Conservation (phyloP, 2,888 invertebrate species). For the Uloborus plumipes region DNA sequence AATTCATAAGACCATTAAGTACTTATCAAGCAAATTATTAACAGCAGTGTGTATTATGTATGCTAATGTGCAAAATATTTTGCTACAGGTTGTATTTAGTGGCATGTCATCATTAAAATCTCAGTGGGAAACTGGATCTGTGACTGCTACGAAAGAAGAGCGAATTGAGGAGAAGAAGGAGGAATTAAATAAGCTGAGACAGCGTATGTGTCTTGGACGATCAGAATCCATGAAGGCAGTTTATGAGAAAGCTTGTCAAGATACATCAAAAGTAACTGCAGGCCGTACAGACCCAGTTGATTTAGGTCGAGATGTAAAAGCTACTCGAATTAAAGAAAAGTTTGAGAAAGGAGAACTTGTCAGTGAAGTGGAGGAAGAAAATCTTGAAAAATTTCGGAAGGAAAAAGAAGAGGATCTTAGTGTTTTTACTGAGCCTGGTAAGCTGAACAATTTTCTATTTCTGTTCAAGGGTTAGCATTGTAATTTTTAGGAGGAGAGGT, state of each 20-base stretch:
- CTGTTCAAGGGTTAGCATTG: no score
- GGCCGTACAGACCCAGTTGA: slow-evolving; percentile 74
- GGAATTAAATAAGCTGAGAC: slow-evolving; percentile 88
- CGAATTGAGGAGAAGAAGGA: slow-evolving; percentile 76
- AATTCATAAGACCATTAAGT: no score
- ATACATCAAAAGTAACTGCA: slow-evolving; percentile 72
- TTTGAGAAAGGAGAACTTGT: slow-evolving; percentile 77
- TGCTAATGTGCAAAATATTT: no score
- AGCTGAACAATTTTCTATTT: neutral
- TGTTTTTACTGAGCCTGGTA: slow-evolving; percentile 67
- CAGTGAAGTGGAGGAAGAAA: slow-evolving; percentile 68
- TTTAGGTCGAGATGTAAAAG: slow-evolving; percentile 63
- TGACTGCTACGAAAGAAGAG: slow-evolving; percentile 57
- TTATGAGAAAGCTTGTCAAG: slow-evolving; percentile 86
- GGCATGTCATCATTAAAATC: slow-evolving; percentile 68
- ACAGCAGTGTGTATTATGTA: no score
- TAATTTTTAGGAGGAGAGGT: no score
- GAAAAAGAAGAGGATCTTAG: slow-evolving; percentile 78
- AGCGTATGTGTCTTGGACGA: slow-evolving; percentile 76
- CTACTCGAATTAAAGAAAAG: slow-evolving; percentile 67
- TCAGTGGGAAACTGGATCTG: slow-evolving; percentile 68
- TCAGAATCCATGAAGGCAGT: slow-evolving; percentile 80
- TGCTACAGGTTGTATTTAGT: slow-evolving; percentile 57
- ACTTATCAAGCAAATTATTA: no score
- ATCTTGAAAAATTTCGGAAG: slow-evolving; percentile 75